A percentile compares a stretch with the other conserved stretches of the same genome.
Conservation (phyloP, 2,797 vertebrate species). For the Apogon talboti region DNA sequence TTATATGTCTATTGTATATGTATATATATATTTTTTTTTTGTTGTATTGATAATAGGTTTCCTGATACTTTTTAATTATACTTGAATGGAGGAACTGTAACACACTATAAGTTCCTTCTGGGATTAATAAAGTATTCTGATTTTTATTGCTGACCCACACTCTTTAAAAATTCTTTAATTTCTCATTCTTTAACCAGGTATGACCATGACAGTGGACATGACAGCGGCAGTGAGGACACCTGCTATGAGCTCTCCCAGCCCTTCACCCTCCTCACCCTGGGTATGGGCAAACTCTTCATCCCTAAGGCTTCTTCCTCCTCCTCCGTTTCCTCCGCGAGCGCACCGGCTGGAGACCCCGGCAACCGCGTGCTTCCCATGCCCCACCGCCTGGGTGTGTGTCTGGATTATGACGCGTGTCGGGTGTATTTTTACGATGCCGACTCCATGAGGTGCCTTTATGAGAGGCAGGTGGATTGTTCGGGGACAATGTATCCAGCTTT, state of each 20-base stretch:
- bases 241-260: slow-evolving; percentile 91
- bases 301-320: slow-evolving; percentile 86
- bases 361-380: slow-evolving; percentile 92
- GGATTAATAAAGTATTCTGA: too few relatives aligned
- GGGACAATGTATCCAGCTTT: slow-evolving; percentile 95
- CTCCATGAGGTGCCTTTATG: slow-evolving; percentile 93
- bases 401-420: slow-evolving; percentile 91
- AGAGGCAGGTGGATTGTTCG: slow-evolving; percentile 94
- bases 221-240: slow-evolving; percentile 96
- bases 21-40: not conserved
- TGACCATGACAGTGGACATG: slow-evolving; percentile 97
- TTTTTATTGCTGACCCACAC: too few relatives aligned
- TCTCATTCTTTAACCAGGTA: slow-evolving; percentile 80
- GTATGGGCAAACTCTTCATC: slow-evolving; percentile 96
- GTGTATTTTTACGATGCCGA: slow-evolving; percentile 93
- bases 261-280: slow-evolving; percentile 92
- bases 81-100: too few relatives aligned
- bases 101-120: too few relatives aligned
- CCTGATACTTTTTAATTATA: too few relatives aligned
- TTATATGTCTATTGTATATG: too few relatives aligned
- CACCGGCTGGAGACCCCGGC: slow-evolving; percentile 73
- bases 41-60: too few relatives aligned
- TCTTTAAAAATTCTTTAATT: too few relatives aligned
- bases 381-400: slow-evolving; percentile 87
- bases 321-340: slow-evolving; percentile 62